A percentile compares a stretch with the other conserved stretches of the same genome.
Conservation (phyloP, 2,797 vertebrate species). For the Masticophis lateralis region DNA sequence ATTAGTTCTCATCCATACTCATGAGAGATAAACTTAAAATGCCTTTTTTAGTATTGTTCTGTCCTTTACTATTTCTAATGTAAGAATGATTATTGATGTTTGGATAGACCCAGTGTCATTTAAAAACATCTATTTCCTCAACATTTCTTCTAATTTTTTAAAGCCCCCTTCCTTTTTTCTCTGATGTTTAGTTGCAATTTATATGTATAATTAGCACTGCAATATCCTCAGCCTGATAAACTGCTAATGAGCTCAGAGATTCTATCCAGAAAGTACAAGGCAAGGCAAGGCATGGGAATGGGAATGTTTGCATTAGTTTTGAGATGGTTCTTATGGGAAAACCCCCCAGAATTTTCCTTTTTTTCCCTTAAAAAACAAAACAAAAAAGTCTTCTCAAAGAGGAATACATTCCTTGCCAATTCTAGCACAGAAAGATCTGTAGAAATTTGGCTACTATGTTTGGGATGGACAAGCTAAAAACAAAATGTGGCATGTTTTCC, state of each 20-base stretch:
- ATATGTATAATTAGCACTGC: constrained; percentile 3
- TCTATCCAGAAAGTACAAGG: neutral
- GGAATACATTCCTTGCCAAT: neutral
- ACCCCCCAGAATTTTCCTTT: neutral
- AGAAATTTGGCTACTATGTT: neutral
- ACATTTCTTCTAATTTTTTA: neutral
- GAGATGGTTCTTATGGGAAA: neutral
- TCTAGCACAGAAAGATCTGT: neutral
- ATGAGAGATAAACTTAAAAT: neutral
- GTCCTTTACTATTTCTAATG: neutral
- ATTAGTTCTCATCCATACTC: neutral
- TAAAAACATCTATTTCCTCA: neutral
- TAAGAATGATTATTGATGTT: neutral
- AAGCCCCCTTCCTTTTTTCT: neutral
- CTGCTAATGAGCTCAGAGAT: neutral
- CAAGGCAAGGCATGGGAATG: neutral
- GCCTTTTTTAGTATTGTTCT: neutral
- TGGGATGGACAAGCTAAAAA: neutral
- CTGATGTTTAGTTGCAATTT: neutral
- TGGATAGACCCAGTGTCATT: neutral
- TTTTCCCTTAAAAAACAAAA: neutral
- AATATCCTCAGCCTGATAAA: neutral
- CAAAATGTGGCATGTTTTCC: neutral
- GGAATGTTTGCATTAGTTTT: neutral
- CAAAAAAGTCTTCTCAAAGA: neutral